Base-by-base conservation (phyloP, 2,888 invertebrate species). In the Papilio demoleus region DNA sequence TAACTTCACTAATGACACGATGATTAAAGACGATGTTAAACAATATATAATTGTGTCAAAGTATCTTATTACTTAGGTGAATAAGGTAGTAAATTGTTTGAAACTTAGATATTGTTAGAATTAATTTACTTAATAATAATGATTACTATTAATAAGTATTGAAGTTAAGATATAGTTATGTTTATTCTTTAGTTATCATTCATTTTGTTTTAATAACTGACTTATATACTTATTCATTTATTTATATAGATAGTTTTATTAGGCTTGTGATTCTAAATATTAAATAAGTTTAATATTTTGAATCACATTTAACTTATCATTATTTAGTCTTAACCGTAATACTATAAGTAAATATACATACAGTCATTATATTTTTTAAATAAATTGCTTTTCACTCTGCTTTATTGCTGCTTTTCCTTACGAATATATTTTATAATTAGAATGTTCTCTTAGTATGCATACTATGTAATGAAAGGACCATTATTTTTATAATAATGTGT, bases 1-100 rank as follows among this genome's bases (percentile, higher is more conserved):
- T 64, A 64, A 64, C 64, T 64, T 64, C 24, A 24, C 50, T 64
- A 56, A 56, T 9, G 63, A 63, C 63, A 63, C 47, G 47, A 53
- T 64, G 50, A 50, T 63, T 63, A 63, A 63, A 63, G 50, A 50
- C 50, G 24, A n/a, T 50, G 50, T 64, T 38, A 36, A 53, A 47
- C 50, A 50, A 63, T 63, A 50, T 38, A 50, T n/a, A 53, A 53
- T 63, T 24, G 38, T 50, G 50, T 36, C 34, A 50, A 53, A 63
- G n/a, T 50, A 50, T 19, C 53, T 56, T 53, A 64, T 36, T 64
- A 5, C 64, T 64, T 9, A 53, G 64, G 50, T 63, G 50, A 50
- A 63, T 36, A 27, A 53, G 14, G 22, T 34, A 22, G 34, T 47
- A 63, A 19, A 34, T 22, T 63, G 19, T 34, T 63, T 22, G 50